phyloP scores from a whole-genome alignment of 92 coral and sea anemone genomes.

The Epizoanthus stellaris region DNA sequence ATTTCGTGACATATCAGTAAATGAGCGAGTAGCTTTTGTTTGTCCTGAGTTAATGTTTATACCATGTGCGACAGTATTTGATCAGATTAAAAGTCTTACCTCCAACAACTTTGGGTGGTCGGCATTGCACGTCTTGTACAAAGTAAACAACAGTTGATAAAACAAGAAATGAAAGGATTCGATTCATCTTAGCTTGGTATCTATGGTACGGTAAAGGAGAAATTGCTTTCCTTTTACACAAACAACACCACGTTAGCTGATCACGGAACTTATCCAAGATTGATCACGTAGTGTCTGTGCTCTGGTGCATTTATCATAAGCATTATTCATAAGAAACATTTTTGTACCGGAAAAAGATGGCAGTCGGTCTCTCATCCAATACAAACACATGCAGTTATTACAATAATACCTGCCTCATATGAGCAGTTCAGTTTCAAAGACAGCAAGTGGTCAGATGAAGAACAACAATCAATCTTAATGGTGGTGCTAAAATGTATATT shows the following conservation, averaged over 20 bases:
- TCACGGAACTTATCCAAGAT: neutral
- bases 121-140: conserved; percentile 6
- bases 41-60: neutral
- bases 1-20: neutral
- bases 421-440: too few relatives aligned
- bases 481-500: too few relatives aligned
- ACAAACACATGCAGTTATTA: conserved; percentile 8
- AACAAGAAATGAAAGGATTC: neutral
- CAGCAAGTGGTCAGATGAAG: too few relatives aligned
- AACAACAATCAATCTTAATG: too few relatives aligned
- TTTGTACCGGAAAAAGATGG: neutral
- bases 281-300: neutral
- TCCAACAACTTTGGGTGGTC: neutral
- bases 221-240: neutral
- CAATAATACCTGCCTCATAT: neutral
- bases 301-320: neutral
- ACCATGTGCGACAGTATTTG: neutral
- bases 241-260: neutral
- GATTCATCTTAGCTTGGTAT: neutral
- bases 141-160: neutral
- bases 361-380: neutral
- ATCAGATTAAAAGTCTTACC: neutral
- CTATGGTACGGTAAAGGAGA: neutral
- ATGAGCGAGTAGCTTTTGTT: neutral
- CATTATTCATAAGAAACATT: neutral